Percentiles rank a stretch among this genome's conserved stretches.
Conservation (phyloP, 1,140 invertebrate genomes). For the Megalopta genalis region DNA sequence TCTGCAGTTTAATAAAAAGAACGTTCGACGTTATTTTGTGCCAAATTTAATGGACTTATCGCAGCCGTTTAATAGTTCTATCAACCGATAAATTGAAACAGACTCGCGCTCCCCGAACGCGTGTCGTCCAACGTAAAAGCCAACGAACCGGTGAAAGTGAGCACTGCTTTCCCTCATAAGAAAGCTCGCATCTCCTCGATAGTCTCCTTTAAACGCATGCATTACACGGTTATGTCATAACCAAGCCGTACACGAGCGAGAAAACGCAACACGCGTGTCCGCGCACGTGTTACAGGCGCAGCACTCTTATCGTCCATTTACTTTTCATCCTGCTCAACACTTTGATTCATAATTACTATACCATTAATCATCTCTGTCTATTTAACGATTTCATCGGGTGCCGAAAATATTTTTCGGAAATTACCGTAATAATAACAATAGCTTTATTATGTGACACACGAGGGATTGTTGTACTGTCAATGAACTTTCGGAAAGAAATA, state of each 20-base stretch:
- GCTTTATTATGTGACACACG: too few species aligned
- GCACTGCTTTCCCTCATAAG: constrained; percentile 73
- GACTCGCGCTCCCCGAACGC: constrained; percentile 24
- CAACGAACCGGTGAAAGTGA: constrained; percentile 72
- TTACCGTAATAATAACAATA: too few species aligned
- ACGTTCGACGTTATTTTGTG: too few species aligned
- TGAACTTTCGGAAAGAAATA: too few species aligned
- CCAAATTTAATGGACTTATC: neutral
- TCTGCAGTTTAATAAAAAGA: too few species aligned
- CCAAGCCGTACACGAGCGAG: constrained; percentile 22
- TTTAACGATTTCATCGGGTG: neutral
- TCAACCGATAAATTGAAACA: constrained; percentile 35
- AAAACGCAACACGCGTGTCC: constrained; percentile 13
- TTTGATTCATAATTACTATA: constrained; percentile 2
- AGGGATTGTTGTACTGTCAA: too few species aligned
- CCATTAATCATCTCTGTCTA: neutral
- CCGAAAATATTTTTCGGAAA: neutral
- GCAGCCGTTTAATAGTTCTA: constrained; percentile 7
- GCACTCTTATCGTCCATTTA: constrained; percentile 9
- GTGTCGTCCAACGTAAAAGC: constrained; percentile 65
- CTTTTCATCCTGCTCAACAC: neutral
- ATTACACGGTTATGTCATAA: constrained; percentile 76
- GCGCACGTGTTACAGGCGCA: constrained; percentile 19
- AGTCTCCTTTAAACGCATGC: constrained; percentile 75
- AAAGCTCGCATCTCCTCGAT: constrained; percentile 67